Conservation (phyloP, 2,888 invertebrate genomes). For the Myopa testacea region DNA sequence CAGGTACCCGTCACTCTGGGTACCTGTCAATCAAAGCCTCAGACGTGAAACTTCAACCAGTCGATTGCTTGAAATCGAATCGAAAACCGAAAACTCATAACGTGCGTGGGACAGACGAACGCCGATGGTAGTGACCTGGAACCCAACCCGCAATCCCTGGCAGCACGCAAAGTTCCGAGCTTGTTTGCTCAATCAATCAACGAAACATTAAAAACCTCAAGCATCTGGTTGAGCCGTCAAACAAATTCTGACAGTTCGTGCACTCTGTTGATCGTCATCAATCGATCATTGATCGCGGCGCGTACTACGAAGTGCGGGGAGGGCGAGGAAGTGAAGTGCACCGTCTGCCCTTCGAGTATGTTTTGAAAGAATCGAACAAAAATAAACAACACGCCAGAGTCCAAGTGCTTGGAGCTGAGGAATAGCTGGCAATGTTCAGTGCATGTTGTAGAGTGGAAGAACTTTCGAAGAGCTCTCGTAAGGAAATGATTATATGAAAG, state of each 20-base stretch:
- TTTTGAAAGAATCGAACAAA: constrained; percentile 9
- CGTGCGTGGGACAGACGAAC: not conserved
- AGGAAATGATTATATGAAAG: too few relatives aligned
- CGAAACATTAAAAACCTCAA: constrained; percentile 25
- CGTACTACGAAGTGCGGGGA: constrained; percentile 22
- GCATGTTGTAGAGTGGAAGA: too few relatives aligned
- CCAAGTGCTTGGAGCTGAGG: not conserved
- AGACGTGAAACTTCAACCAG: not conserved
- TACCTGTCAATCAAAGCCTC: constrained; percentile 18
- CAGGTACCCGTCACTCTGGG: not conserved
- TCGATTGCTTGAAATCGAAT: not conserved
- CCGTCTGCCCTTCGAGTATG: not conserved
- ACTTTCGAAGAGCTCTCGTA: too few relatives aligned
- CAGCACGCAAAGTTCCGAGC: constrained; percentile 23
- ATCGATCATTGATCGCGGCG: constrained; percentile 35
- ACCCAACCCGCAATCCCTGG: not conserved
- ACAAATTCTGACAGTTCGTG: constrained; percentile 29
- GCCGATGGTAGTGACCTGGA: not conserved
- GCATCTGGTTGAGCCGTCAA: constrained; percentile 34
- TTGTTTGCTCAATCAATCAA: constrained; percentile 33
- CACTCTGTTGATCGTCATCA: constrained; percentile 21
- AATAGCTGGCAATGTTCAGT: too few relatives aligned
- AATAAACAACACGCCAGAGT: constrained; percentile 15
- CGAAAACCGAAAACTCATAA: constrained; percentile 13
- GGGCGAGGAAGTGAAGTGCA: constrained; percentile 3